Conservation (phyloP, 2,113 vertebrate species). For the Bostrychus sinensis region DNA sequence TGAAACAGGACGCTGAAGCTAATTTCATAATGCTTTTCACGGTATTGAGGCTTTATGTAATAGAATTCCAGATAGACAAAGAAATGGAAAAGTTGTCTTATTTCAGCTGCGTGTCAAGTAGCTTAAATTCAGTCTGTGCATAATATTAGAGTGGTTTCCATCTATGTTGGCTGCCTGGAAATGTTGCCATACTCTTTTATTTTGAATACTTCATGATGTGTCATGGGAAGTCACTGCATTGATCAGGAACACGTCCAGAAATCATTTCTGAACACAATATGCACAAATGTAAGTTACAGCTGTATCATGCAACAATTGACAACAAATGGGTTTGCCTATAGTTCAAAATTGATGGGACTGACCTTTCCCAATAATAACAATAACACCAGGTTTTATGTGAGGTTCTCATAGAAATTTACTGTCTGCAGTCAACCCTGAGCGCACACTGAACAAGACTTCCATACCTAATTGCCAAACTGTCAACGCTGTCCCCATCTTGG, state of each 20-base stretch:
- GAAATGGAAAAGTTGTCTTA: constrained; percentile 70
- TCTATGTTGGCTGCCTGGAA: constrained; percentile 38
- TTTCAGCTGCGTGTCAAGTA: constrained; percentile 47
- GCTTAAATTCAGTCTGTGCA: constrained; percentile 54
- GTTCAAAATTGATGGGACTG: neutral
- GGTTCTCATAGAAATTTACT: constrained; percentile 18
- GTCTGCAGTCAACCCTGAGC: constrained; percentile 5
- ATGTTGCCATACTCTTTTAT: constrained; percentile 25
- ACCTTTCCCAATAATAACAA: constrained; percentile 18
- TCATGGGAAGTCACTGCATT: no score
- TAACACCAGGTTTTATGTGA: constrained; percentile 18
- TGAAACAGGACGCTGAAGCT: constrained; percentile 53
- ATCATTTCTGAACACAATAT: no score
- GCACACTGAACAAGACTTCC: constrained; percentile 11
- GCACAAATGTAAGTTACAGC: no score
- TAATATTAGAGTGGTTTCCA: constrained; percentile 51
- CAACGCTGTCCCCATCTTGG: constrained; percentile 25
- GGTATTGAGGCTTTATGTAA: constrained; percentile 67
- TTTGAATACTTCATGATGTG: neutral
- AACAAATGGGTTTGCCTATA: no score
- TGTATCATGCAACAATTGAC: no score
- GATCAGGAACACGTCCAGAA: no score
- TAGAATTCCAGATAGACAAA: constrained; percentile 60
- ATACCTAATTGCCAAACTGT: constrained; percentile 32
- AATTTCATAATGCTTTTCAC: constrained; percentile 65